Evolutionary conservation across 2,113 vertebrate species (phyloP).

Genomic region (Oncorhynchus kisutch): DNA sequence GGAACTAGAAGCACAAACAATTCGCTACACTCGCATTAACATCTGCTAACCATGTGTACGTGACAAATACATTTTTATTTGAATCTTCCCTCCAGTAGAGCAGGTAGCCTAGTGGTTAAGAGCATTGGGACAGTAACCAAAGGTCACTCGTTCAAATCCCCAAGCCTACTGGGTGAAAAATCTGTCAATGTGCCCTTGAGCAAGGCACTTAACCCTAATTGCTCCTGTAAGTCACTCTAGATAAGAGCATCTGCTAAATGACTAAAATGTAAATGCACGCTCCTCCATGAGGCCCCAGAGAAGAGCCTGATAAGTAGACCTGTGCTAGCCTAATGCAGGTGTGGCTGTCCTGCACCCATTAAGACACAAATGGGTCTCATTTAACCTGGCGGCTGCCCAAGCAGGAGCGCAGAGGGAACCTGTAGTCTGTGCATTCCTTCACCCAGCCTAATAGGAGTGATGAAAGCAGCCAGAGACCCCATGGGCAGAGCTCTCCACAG

Average conservation of each 20-base stretch:
- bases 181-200: background rate
- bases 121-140: background rate
- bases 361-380: conserved; percentile 33
- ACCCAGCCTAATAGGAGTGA: conserved; percentile 54
- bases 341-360: conserved; percentile 32
- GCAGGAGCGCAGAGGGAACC: conserved; percentile 26
- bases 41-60: no score
- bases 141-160: no score
- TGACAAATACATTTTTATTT: no score
- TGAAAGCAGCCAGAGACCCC: conserved; percentile 51
- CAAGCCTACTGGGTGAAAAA: no score
- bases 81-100: background rate
- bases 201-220: background rate
- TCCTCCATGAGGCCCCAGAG: background rate
- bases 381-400: conserved; percentile 41
- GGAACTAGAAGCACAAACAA: no score
- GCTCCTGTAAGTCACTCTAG: no score
- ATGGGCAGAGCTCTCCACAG: conserved; percentile 19
- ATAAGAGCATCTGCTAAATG: background rate
- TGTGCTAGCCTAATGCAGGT: conserved; percentile 39
- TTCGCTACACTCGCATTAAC: no score
- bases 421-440: conserved; percentile 54
- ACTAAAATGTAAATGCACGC: no score
- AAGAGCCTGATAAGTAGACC: background rate
- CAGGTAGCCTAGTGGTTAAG: background rate